These are phyloP conservation scores for Maccullochella peelii DNA, from an alignment of 2,113 vertebrate species.

Conservation along the genomic window DNA sequence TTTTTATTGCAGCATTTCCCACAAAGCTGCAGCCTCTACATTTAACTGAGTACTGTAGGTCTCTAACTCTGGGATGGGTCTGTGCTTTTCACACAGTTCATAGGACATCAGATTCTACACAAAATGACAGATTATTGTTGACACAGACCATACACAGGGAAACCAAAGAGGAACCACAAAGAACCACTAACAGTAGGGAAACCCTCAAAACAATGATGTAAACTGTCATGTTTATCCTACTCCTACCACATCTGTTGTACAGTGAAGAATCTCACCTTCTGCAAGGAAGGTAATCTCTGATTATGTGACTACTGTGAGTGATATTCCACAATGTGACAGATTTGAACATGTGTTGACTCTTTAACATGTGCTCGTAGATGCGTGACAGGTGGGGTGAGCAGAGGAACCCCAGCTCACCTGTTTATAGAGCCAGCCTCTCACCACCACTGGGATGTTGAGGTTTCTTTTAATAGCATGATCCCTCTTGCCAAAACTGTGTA, in stretches of 20 bases:
- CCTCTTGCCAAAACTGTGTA: constrained; percentile 97
- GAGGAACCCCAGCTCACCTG: constrained; percentile 85
- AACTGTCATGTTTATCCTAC: neutral
- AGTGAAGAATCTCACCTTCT: neutral
- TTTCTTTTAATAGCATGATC: constrained; percentile 97
- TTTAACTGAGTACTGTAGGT: neutral
- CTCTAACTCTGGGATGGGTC: neutral
- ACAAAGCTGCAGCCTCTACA: constrained; percentile 18
- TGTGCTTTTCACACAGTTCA: neutral
- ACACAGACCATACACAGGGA: neutral
- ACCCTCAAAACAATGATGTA: too few species aligned
- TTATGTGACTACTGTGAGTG: neutral
- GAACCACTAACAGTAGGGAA: neutral
- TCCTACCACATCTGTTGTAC: neutral
- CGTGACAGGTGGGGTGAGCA: neutral
- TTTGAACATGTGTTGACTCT: neutral
- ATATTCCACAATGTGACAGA: neutral
- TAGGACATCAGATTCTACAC: neutral
- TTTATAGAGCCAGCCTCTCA: constrained; percentile 98
- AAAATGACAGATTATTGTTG: neutral
- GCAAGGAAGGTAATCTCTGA: neutral
- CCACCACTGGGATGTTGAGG: constrained; percentile 93
- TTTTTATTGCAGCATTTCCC: constrained; percentile 4
- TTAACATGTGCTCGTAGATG: neutral
- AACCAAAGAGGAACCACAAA: neutral